Evolutionary conservation across 2,888 invertebrate genomes (phyloP).

Genomic region (Gerris lacustris): DNA sequence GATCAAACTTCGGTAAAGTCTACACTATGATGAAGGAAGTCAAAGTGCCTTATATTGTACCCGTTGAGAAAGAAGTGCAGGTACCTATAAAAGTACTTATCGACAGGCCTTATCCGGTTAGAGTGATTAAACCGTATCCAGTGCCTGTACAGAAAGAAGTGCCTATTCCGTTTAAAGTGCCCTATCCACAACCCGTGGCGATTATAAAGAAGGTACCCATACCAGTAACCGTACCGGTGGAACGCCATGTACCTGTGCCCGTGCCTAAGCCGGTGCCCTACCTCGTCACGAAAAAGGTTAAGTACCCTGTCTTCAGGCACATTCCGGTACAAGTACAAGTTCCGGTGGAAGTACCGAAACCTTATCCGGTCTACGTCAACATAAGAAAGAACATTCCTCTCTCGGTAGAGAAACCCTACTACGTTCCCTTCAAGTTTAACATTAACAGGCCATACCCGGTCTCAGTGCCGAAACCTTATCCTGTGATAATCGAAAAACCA

Average conservation of each 20-base stretch:
- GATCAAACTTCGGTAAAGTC: background rate
- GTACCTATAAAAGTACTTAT: conserved; percentile 28
- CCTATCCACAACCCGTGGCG: conserved; percentile 28
- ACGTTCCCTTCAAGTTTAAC: conserved; percentile 20
- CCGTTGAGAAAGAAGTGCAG: conserved; percentile 27
- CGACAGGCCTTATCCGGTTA: conserved; percentile 29
- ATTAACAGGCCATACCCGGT: conserved; percentile 22
- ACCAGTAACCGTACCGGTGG: conserved; percentile 27
- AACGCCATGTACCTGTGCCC: conserved; percentile 27
- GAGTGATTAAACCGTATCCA: conserved; percentile 25
- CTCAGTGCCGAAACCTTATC: conserved; percentile 23
- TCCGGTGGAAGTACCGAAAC: conserved; percentile 14
- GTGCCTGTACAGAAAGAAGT: conserved; percentile 28
- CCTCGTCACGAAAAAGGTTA: conserved; percentile 23
- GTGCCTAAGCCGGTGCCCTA: conserved; percentile 27
- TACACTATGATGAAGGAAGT: conserved; percentile 26
- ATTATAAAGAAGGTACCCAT: conserved; percentile 27
- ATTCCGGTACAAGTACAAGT: conserved; percentile 22
- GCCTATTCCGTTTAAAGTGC: conserved; percentile 25
- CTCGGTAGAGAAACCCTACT: conserved; percentile 20
- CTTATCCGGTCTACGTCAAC: conserved; percentile 13
- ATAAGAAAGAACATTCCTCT: conserved; percentile 19
- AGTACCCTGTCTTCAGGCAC: conserved; percentile 22
- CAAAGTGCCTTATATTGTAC: conserved; percentile 30
- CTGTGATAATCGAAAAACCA: conserved; percentile 21